phyloP scores from a whole-genome alignment of 1,140 invertebrate species.

The Nixonia krombeini region DNA sequence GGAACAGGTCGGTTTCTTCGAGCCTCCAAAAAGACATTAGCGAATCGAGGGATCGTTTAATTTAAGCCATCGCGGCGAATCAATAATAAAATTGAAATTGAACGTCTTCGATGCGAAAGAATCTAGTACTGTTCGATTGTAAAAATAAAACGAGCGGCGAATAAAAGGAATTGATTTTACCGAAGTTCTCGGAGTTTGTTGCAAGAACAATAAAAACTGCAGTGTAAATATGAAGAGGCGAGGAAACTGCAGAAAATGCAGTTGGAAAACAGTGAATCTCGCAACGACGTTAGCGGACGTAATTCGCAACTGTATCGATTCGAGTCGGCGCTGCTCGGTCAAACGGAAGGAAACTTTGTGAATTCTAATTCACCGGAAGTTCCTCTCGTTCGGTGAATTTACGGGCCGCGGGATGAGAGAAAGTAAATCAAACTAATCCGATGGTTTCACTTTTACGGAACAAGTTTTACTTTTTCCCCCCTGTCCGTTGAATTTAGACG shows the following conservation, averaged over 20 bases:
- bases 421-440: slow-evolving; percentile 40
- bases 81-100: too few relatives aligned
- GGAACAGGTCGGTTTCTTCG: slow-evolving; percentile 50
- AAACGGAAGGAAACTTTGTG: slow-evolving; percentile 43
- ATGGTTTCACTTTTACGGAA: slow-evolving; percentile 36
- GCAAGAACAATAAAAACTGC: too few relatives aligned
- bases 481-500: slow-evolving; percentile 4
- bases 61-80: too few relatives aligned
- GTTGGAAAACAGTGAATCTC: slow-evolving; percentile 8
- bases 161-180: too few relatives aligned
- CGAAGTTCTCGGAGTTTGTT: too few relatives aligned
- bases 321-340: slow-evolving; percentile 22
- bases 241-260: slow-evolving; percentile 24
- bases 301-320: slow-evolving; percentile 37
- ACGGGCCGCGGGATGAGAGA: slow-evolving; percentile 25
- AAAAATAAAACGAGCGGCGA: too few relatives aligned
- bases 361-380: slow-evolving; percentile 45
- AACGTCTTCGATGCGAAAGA: too few relatives aligned
- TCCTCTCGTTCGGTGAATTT: slow-evolving; percentile 33
- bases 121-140: too few relatives aligned
- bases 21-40: slow-evolving; percentile 26
- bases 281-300: slow-evolving; percentile 4
- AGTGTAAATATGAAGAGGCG: too few relatives aligned
- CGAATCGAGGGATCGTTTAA: slow-evolving; percentile 57
- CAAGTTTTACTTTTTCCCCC: slow-evolving; percentile 7